Evolutionary conservation across 2,113 vertebrate genomes (phyloP).

Genomic region (Promerops cafer): DNA sequence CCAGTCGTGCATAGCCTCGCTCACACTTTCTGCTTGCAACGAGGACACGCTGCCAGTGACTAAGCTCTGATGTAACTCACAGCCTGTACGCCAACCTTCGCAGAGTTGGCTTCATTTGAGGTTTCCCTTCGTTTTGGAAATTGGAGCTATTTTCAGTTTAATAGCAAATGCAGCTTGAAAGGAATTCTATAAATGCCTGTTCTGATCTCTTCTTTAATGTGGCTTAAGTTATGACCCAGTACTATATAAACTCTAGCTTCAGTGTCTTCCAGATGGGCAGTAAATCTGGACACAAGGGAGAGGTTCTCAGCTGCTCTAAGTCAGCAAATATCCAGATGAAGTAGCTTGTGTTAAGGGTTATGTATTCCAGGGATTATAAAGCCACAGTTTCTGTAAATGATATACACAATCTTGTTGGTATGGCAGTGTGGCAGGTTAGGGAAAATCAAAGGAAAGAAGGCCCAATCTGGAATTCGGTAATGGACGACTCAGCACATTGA

Average conservation of each 20-base stretch:
- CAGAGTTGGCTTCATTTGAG: background rate
- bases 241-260: background rate
- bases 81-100: background rate
- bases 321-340: conserved; percentile 13
- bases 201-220: conserved; percentile 48
- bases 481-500: background rate
- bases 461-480: background rate
- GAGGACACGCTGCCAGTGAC: background rate
- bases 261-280: conserved; percentile 47
- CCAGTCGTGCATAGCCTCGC: background rate
- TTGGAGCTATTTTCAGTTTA: background rate
- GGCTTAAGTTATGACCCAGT: background rate
- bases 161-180: conserved; percentile 3
- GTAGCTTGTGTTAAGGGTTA: background rate
- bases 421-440: background rate
- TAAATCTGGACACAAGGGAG: conserved; percentile 13
- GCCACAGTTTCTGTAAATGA: background rate
- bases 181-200: background rate
- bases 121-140: background rate
- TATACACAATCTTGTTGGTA: background rate
- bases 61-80: background rate
- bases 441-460: background rate
- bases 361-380: background rate
- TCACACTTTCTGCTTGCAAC: background rate
- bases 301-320: conserved; percentile 12